Conservation (phyloP, 2,888 invertebrate species). For the Ornithoptera alexandrae region DNA sequence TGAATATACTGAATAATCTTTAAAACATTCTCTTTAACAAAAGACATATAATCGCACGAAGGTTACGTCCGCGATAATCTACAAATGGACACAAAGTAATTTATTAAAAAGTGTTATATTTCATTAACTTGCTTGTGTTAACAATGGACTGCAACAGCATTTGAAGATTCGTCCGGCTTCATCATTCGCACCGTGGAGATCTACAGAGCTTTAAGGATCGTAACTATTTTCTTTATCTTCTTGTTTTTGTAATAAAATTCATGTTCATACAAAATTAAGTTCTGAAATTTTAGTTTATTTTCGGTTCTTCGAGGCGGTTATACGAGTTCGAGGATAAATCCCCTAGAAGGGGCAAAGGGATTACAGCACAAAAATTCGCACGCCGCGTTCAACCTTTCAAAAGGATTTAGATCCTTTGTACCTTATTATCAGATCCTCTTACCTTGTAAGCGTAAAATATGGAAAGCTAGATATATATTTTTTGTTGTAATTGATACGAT, state of each 20-base stretch:
- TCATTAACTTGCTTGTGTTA: not conserved
- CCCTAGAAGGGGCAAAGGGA: slow-evolving; percentile 57
- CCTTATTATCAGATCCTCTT: slow-evolving; percentile 29
- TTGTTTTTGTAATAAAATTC: not conserved
- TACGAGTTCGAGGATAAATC: slow-evolving; percentile 53
- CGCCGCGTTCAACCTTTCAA: slow-evolving; percentile 52
- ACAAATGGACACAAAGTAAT: slow-evolving; percentile 2
- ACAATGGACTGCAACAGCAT: not conserved
- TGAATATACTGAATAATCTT: slow-evolving; percentile 23
- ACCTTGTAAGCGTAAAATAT: slow-evolving; percentile 2
- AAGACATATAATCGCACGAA: too few relatives aligned
- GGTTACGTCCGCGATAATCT: not conserved
- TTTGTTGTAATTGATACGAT: not conserved
- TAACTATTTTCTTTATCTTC: slow-evolving; percentile 20
- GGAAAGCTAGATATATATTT: not conserved
- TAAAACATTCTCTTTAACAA: not conserved
- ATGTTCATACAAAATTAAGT: slow-evolving; percentile 41
- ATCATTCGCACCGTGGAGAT: slow-evolving; percentile 2
- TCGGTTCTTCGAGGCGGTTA: slow-evolving; percentile 56
- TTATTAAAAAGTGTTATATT: not conserved
- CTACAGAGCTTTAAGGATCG: slow-evolving; percentile 11
- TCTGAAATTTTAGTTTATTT: slow-evolving; percentile 35
- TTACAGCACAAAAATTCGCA: slow-evolving; percentile 54
- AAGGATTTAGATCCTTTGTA: slow-evolving; percentile 58
- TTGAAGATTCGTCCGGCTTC: not conserved